Evolutionary conservation across 1,140 invertebrate genomes (phyloP).

Genomic region (Harpegnathos saltator): DNA sequence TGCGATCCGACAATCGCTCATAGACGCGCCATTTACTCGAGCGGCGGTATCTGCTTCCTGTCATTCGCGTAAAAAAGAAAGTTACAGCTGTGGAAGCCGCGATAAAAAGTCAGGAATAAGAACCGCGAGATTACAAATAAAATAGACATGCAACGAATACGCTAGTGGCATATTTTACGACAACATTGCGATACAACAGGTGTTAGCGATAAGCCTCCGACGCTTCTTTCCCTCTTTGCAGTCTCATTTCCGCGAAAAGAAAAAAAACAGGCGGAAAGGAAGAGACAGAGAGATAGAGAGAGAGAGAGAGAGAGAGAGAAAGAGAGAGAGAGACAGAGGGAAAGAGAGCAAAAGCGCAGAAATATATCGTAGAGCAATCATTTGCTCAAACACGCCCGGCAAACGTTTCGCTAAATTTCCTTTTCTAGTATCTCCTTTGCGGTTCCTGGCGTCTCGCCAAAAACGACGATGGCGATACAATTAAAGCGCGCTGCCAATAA

Average conservation of each 20-base stretch:
- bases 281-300: not conserved
- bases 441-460: constrained; percentile 31
- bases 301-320: too few species aligned
- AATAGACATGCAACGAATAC: too few species aligned
- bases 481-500: constrained; percentile 17
- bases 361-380: constrained; percentile 44
- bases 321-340: not conserved
- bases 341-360: not conserved
- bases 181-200: too few species aligned
- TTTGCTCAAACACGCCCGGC: constrained; percentile 11
- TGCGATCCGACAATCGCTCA: constrained; percentile 18
- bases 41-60: not conserved
- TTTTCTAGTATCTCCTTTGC: not conserved
- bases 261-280: not conserved
- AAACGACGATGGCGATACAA: not conserved
- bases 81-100: too few species aligned
- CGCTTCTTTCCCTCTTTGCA: not conserved
- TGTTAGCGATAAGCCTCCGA: not conserved
- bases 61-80: not conserved
- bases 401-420: constrained; percentile 29
- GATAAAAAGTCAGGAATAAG: too few species aligned
- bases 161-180: too few species aligned
- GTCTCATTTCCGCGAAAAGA: not conserved
- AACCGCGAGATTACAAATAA: not conserved
- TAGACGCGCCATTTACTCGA: constrained; percentile 9